phyloP scores from a whole-genome alignment of 2,113 vertebrate genomes.

The Pseudolaguvia tuberculata region DNA sequence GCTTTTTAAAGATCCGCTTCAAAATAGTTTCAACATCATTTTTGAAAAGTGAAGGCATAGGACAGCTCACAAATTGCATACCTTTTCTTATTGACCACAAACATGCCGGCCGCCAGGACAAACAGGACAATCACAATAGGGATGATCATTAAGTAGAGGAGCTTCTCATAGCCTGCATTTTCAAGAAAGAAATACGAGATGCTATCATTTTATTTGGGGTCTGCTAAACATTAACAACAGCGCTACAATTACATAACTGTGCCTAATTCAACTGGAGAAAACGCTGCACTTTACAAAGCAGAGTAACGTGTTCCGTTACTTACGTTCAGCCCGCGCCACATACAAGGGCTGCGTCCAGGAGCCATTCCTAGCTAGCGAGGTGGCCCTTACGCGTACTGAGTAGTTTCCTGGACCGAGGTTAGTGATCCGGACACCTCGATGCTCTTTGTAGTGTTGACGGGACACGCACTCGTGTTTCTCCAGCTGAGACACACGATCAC shows the following conservation, averaged over 20 bases:
- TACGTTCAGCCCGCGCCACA: constrained; percentile 79
- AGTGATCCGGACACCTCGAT: constrained; percentile 76
- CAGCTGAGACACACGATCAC: constrained; percentile 48
- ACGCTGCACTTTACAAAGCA: constrained; percentile 8
- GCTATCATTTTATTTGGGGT: background rate
- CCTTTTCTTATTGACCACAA: constrained; percentile 84
- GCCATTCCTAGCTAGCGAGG: constrained; percentile 91
- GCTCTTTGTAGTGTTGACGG: constrained; percentile 78
- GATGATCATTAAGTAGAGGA: constrained; percentile 79
- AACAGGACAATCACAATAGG: constrained; percentile 72
- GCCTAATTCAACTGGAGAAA: background rate
- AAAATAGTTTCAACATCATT: constrained; percentile 8
- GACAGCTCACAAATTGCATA: constrained; percentile 38
- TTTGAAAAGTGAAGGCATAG: background rate
- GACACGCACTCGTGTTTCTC: constrained; percentile 91
- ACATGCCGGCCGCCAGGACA: constrained; percentile 65
- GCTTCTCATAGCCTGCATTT: constrained; percentile 72
- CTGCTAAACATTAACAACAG: no score
- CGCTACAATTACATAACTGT: constrained; percentile 23
- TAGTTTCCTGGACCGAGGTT: constrained; percentile 91
- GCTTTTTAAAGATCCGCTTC: background rate
- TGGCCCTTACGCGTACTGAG: constrained; percentile 86
- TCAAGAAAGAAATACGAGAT: background rate
- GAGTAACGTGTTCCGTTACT: constrained; percentile 50
- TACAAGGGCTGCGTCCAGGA: constrained; percentile 90